phyloP scores from a whole-genome alignment of 1,140 invertebrate species.

The Drosophila ohnishii region DNA sequence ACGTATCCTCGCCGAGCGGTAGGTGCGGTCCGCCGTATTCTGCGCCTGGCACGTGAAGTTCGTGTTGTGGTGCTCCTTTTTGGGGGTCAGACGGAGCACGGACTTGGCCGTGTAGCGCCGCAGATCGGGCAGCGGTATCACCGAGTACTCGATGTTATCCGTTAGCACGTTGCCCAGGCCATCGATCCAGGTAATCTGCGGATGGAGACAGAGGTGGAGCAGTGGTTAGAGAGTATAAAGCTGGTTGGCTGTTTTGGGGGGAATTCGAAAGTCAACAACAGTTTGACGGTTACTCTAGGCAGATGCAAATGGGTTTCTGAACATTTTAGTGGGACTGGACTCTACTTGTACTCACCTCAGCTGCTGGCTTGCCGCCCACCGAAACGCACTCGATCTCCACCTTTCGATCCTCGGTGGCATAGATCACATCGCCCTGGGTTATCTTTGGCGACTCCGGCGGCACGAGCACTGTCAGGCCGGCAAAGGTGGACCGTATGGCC shows the following conservation, averaged over 20 bases:
- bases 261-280: too few relatives aligned
- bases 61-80: slow-evolving; percentile 90
- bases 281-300: not conserved
- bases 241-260: slow-evolving; percentile 25
- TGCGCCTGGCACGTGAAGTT: slow-evolving; percentile 91
- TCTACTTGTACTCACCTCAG: slow-evolving; percentile 86
- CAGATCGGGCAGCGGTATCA: slow-evolving; percentile 86
- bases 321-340: too few relatives aligned
- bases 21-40: slow-evolving; percentile 88
- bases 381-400: slow-evolving; percentile 91
- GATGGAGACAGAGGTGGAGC: too few relatives aligned
- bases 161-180: slow-evolving; percentile 87
- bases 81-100: slow-evolving; percentile 88
- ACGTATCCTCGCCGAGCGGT: slow-evolving; percentile 87
- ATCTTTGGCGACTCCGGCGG: slow-evolving; percentile 91
- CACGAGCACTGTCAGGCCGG: slow-evolving; percentile 88
- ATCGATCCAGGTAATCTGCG: slow-evolving; percentile 91
- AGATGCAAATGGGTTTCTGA: too few relatives aligned
- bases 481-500: slow-evolving; percentile 87
- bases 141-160: slow-evolving; percentile 86
- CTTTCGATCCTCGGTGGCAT: slow-evolving; percentile 89
- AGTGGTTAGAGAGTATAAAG: not conserved
- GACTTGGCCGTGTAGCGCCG: slow-evolving; percentile 88
- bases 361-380: slow-evolving; percentile 90
- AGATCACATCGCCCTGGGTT: slow-evolving; percentile 87